Evolutionary conservation across 2,888 invertebrate species (phyloP).

Genomic region (Nebria salina): DNA sequence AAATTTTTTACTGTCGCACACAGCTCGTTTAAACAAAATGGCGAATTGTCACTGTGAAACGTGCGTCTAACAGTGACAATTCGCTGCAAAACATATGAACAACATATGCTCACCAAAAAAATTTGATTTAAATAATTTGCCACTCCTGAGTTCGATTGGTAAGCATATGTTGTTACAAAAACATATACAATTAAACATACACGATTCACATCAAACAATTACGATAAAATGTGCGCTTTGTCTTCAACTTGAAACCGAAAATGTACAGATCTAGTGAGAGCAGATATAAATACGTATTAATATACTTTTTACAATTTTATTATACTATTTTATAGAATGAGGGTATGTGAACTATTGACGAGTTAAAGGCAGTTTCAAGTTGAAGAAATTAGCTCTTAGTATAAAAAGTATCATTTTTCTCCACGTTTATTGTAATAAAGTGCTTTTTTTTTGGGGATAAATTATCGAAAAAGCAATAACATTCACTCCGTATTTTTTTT

Average conservation of each 20-base stretch:
- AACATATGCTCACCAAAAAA: constrained; percentile 36
- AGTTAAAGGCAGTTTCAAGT: constrained; percentile 22
- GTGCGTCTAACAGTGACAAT: constrained; percentile 25
- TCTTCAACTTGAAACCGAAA: constrained; percentile 37
- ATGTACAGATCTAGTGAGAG: constrained; percentile 22
- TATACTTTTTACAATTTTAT: background rate
- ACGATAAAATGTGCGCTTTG: constrained; percentile 13
- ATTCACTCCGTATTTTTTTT: constrained; percentile 29
- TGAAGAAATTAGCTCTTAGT: constrained; percentile 23
- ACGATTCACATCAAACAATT: constrained; percentile 32
- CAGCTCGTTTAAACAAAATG: constrained; percentile 17
- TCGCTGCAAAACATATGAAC: constrained; percentile 25
- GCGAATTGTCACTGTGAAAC: constrained; percentile 25
- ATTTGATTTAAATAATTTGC: constrained; percentile 29
- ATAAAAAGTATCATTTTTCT: background rate
- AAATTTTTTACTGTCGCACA: constrained; percentile 29
- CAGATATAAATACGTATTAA: background rate
- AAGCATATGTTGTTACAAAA: constrained; percentile 39
- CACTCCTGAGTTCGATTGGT: constrained; percentile 38
- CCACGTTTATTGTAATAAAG: background rate
- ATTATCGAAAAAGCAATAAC: constrained; percentile 9
- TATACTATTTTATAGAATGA: constrained; percentile 6
- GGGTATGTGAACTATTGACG: background rate
- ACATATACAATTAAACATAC: constrained; percentile 15
- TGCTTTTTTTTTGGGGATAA: background rate